Evolutionary conservation across 2,888 invertebrate genomes (phyloP).

Genomic region (Spodoptera littoralis): DNA sequence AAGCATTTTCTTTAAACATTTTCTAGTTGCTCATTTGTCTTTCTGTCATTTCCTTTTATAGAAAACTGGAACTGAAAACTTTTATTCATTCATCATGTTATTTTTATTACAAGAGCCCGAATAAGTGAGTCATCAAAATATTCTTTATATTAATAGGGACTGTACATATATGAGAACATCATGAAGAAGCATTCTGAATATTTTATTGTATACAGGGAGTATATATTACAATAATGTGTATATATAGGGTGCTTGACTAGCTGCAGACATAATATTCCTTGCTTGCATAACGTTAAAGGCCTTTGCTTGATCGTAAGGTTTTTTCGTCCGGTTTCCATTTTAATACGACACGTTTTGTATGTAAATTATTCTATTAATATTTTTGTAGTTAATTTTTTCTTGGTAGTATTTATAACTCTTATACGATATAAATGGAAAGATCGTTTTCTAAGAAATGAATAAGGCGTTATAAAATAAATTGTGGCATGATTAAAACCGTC

Average conservation of each 20-base stretch:
- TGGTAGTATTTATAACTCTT: background rate
- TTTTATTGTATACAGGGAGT: constrained; percentile 30
- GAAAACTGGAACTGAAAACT: constrained; percentile 30
- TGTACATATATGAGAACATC: constrained; percentile 1
- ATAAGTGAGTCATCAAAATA: constrained; percentile 40
- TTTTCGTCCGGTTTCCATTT: constrained; percentile 57
- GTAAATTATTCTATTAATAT: background rate
- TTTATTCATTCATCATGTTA: constrained; percentile 38
- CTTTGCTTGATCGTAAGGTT: constrained; percentile 61
- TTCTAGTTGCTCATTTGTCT: constrained; percentile 36
- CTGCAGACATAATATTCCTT: constrained; percentile 62
- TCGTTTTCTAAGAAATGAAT: too few species aligned
- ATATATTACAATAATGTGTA: constrained; percentile 3
- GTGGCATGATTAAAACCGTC: too few species aligned
- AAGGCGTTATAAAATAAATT: too few species aligned
- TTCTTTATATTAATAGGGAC: constrained; percentile 34
- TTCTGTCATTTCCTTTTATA: constrained; percentile 36
- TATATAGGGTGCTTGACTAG: constrained; percentile 43
- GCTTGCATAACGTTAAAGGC: constrained; percentile 68
- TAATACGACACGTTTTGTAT: constrained; percentile 48
- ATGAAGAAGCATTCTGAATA: constrained; percentile 30
- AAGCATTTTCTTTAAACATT: constrained; percentile 35
- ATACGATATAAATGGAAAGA: too few species aligned
- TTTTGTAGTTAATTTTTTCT: background rate
- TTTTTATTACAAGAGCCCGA: constrained; percentile 25